Evolutionary conservation across 2,888 invertebrate species (phyloP), one percentile per base, ranked within the genome.

Genomic region (Oscheius onirici): DNA sequence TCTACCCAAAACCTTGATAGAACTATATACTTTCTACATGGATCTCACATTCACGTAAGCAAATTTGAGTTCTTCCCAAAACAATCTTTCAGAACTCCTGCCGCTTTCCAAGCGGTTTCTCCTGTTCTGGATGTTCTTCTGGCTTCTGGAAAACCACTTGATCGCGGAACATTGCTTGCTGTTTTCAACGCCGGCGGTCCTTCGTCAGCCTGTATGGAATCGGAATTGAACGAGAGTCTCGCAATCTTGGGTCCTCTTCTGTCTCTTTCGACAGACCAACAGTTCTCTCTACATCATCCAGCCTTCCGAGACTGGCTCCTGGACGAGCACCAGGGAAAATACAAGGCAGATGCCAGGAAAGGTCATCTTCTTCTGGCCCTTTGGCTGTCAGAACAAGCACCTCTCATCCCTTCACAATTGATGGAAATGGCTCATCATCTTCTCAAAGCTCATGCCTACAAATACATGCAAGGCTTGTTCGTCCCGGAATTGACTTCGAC

Each of bases 221-320:
- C 46, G 3, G 75, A 80, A 44, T 65, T 80, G 41, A 63, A 58
- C 20, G 65, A 80, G 11, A 43, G 95, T 87, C 93, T 97, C 87
- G 93, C 94, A 86, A 90, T 92, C 75, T 91, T 97, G 41, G 91
- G 93, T 66, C 94, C 94, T 61, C 94, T 96, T 86, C 91, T 97
- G 22, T 93, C 95, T 69, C 94, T 94, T 88, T 91, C 95, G 65
- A 91, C 93, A 84, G 96, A 96, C 89, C 93, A 94, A 88, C 95
- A 95, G 0, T 95, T 94, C 89, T 95, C 96, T 94, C 95, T 96
- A 89, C 95, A 96, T 89, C 97, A 97, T 88, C 95, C 96, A 0
- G 95, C 95, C 3, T 95, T 97, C 90, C 93, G 97, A 91, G 97
- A 97, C 90, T 97, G 97, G 97, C 90, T 97, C 76, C 92, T 94